Base-by-base conservation (phyloP, 2,888 invertebrate genomes). In the Papilio gigon region DNA sequence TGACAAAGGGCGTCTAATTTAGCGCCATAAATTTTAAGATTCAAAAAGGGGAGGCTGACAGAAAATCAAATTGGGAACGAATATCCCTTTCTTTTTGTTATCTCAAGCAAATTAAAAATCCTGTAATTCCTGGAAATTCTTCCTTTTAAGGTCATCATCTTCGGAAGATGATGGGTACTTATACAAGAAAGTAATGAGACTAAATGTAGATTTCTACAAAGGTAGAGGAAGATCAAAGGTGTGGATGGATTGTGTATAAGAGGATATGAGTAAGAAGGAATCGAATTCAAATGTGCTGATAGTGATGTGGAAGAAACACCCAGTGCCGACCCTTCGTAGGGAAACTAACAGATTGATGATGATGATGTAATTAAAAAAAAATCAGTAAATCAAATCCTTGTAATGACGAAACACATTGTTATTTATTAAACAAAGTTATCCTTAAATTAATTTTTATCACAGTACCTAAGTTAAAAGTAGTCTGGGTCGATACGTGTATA, bases 41-140 rank as follows among this genome's bases (percentile, higher is more conserved):
- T 63, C 44, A 62, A 68, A 62, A 17, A 25, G 63, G 42, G 53
- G 42, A n/a, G 56, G 42, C 30, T 35, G 67, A 58, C 62, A 63
- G 62, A 35, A 67, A 58, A 67, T 67, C 20, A 42, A 67, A 67
- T 62, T 42, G 62, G 63, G 22, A 56, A 68, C 44, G 40, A 62
- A 30, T 62, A n/a, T 25, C 63, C 56, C 56, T 30, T 37, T 20
- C 22, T 14, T 56, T 25, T 33, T 42, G 33, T 17, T 20, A 25
- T 61, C 30, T 58, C n/a, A 11, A 63, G 33, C 25, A 17, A 58
- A 35, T 8, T 22, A 44, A 56, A 14, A 35, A n/a, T 58, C 12
- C 17, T 44, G 56, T n/a, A 53, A 62, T 12, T 22, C 12, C 22
- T 17, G 6, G 27, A 56, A 62, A 62, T 56, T 33, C 62, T 44